Percentiles rank a stretch among this genome's conserved stretches.
Conservation (phyloP, 1,140 invertebrate species). For the Meloidogyne floridensis region DNA sequence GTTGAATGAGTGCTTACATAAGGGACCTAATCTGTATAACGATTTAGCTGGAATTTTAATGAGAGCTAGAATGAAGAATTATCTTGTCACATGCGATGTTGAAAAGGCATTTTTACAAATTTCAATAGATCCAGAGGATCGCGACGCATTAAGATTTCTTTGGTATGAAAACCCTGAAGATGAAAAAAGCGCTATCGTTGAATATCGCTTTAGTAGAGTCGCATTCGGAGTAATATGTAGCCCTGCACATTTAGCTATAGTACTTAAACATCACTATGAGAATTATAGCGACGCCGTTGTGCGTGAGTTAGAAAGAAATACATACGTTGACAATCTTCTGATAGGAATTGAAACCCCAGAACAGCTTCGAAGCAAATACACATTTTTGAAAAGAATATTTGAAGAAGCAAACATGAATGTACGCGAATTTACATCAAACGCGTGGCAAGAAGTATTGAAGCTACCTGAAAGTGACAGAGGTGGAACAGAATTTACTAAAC, state of each 20-base stretch:
- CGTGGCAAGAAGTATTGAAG: not conserved
- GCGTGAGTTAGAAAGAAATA: not conserved
- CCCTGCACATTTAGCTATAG: not conserved
- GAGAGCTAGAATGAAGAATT: not conserved
- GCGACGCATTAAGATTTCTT: constrained; percentile 2
- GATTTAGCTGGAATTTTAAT: constrained; percentile 5
- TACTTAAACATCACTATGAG: not conserved
- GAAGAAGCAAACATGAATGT: constrained; percentile 16
- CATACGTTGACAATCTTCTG: constrained; percentile 15
- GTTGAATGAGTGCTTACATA: constrained; percentile 3
- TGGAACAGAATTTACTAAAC: constrained; percentile 6
- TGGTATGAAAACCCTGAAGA: constrained; percentile 10
- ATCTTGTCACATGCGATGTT: not conserved
- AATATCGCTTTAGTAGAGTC: constrained; percentile 12
- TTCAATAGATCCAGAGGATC: not conserved
- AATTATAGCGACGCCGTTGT: not conserved
- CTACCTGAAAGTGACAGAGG: constrained; percentile 11
- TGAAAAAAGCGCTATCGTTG: not conserved
- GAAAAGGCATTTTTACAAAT: constrained; percentile 8
- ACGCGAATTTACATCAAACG: constrained; percentile 15
- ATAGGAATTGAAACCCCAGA: not conserved
- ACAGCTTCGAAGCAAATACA: not conserved
- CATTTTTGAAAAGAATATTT: constrained; percentile 8
- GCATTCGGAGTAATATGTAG: not conserved
- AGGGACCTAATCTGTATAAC: not conserved